Evolutionary conservation across 2,113 vertebrate genomes (phyloP).

Genomic region (Campylomormyrus tamandua): DNA sequence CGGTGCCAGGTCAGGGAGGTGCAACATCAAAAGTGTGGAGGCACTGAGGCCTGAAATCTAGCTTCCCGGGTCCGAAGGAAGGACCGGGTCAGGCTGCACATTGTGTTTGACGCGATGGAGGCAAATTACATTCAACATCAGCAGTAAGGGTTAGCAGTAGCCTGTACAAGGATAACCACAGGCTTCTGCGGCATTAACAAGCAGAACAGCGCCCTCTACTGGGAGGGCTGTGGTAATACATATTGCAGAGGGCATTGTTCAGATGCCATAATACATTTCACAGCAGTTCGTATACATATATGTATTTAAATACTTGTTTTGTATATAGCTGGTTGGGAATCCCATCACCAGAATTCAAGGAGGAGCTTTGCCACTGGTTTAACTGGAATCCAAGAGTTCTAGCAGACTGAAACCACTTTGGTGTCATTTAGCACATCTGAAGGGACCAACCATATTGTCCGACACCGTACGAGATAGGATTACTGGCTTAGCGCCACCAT

Average conservation of each 20-base stretch:
- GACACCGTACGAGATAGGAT: neutral
- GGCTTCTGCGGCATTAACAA: neutral
- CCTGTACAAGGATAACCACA: neutral
- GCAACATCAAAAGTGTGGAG: neutral
- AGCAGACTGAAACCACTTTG: neutral
- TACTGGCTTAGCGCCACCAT: neutral
- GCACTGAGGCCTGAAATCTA: neutral
- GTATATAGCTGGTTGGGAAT: neutral
- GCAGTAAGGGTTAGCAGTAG: neutral
- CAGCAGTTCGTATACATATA: neutral
- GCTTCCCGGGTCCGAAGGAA: neutral
- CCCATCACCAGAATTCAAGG: neutral
- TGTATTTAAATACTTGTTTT: neutral
- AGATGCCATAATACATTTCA: neutral
- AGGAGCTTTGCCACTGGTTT: neutral
- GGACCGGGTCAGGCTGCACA: neutral
- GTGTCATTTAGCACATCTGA: neutral
- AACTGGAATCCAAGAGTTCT: neutral
- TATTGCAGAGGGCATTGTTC: neutral
- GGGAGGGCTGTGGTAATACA: neutral
- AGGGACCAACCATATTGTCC: neutral
- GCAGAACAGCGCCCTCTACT: neutral
- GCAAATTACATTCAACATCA: constrained; percentile 6
- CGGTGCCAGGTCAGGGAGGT: neutral
- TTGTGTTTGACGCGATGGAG: neutral